Base-by-base conservation (phyloP, 1,140 invertebrate species). In the Tetramorium simillimum region DNA sequence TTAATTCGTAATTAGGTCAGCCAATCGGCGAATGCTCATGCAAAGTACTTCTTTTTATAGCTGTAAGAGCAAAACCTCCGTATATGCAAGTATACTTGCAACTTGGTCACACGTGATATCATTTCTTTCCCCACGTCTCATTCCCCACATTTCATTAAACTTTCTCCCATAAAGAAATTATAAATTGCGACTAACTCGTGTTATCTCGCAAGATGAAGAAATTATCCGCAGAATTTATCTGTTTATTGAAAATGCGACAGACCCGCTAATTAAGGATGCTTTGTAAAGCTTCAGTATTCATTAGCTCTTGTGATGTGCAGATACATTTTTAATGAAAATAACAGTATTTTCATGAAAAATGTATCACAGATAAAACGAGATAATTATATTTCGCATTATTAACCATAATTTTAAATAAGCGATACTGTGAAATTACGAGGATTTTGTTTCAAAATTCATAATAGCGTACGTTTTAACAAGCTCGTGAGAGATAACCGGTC, bases 1-100 rank as follows among this genome's bases (percentile, higher is more conserved):
- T 84, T 62, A 84, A 84, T 73, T 62, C 60, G 53, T 73, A 84
- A 84, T 84, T 73, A 60, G 65, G 28, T 84, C 80, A 84, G 46
- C 80, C 10, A 60, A 84, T 84, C 69, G 69, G 60, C 73, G 24
- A 73, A 62, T n/a, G 24, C n/a, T 60, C 53, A 49, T 73, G 69
- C 24, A 84, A 84, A 81, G 16, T 43, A 16, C 37, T 49, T 37
- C 49, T 78, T 84, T 72, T 73, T 46, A 58, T 46, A 40, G 18
- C 24, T 43, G 24, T 37, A 24, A 72, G 24, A 49, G 7, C 21
- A 60, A 73, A 73, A 69, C 7, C 46, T 40, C 2, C 6, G 7
- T 78, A 51, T 16, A 46, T 73, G 33, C 46, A 70, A 70, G 16
- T 70, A 40, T 28, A 70, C 49, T 67, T 81, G 46, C 24, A 40